Base-by-base conservation (phyloP, 2,797 vertebrate genomes). In the Sebastes goodei region DNA sequence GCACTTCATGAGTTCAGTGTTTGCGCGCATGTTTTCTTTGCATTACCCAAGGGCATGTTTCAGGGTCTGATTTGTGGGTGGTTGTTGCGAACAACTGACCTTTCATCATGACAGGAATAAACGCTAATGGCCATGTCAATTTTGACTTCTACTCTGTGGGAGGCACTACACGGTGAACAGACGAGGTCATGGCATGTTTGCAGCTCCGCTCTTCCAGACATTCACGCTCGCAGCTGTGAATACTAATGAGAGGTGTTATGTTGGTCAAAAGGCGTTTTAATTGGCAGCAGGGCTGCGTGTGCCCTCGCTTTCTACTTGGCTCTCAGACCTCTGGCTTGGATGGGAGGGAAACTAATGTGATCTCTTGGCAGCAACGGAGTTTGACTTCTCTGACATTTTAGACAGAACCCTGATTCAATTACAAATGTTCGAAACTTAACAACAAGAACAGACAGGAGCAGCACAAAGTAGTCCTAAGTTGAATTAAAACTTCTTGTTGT, bases 221-320 rank as follows among this genome's bases (percentile, higher is more conserved):
- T 74, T 81, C 60, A 70, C 78, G 29, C 84, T 46, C n/a, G 71
- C 81, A 56, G 88, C 84, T 53, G 81, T 74, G 88, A 93, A 91
- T 91, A 65, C 82, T 88, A 89, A 94, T 89, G 46, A 89, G 85
- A 77, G 4, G 6, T 76, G 78, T 88, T 91, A 65, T 77, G 73
- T 76, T 78, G 85, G 85, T 86, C 70, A 80, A 84, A 83, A 83
- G 80, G 74, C 74, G 62, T 80, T 91, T 89, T 92, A 92, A 93
- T 93, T 92, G 92, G 91, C 87, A 84, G 89, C 67, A 62, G 6
- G 78, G 82, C 79, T 53, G 29, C 29, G 4, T 21, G 7, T 29
- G 68, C 64, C 65, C 71, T 56, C 4, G 12, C 78, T 82, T 10
- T 12, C 75, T 69, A 71, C 25, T 83, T 42, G 2, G 33, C 71